Base-by-base conservation (phyloP, 2,797 vertebrate genomes). In the Anas georgica region DNA sequence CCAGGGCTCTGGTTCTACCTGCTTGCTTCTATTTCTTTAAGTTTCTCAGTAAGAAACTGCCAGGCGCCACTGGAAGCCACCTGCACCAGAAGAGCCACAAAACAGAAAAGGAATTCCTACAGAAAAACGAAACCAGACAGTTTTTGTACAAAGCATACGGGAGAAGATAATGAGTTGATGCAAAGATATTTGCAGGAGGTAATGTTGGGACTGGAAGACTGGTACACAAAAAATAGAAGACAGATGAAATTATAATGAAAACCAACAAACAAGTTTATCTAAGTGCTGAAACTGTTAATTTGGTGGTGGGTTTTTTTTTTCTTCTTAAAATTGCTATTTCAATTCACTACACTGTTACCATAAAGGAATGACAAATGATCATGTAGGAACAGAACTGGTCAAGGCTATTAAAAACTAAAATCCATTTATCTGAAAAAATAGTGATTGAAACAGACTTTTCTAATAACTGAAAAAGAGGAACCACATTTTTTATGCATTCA, bases 21-120 rank as follows among this genome's bases (percentile, higher is more conserved):
- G 60, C 60, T 68, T 12, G 25, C 59, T 70, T 75, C 68, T 78
- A 60, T 59, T 39, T 23, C 91, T 87, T 83, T 84, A 73, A 59
- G 46, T 17, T 41, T 86, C 88, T 73, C 80, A 58, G n/a, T 75
- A 60, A 92, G 70, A 88, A 64, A 80, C 68, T 73, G 72, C 59
- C 93, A 82, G 88, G 74, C 77, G 73, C 52, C 75, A 46, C 67
- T 86, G 85, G 83, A 86, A 83, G 79, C 28, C 83, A 91, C 79
- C 77, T 52, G 73, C 35, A 88, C 45, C 88, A 83, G 58, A 77
- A 87, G 6, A 83, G 60, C 29, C 58, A 81, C 33, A 69, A 54
- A 74, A 48, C 13, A 84, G 64, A 82, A 94, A 83, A 4, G 1
- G 4, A 76, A 90, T 52, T 67, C 86, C 78, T n/a, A 60, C n/a